phyloP scores from a whole-genome alignment of 2,888 invertebrate genomes.

The Galerucella pusilla region DNA sequence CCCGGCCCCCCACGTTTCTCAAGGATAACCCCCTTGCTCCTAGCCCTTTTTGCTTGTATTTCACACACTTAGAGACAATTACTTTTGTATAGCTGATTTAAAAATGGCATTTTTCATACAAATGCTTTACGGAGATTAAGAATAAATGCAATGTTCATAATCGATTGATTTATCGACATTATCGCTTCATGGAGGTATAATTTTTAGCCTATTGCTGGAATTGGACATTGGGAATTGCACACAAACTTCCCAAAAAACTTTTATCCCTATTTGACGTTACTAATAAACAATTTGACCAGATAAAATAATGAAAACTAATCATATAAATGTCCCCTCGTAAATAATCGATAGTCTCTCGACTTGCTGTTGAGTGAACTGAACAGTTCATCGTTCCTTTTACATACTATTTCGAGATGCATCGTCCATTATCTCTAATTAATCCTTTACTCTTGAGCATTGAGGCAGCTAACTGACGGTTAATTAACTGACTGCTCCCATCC shows the following conservation, averaged over 20 bases:
- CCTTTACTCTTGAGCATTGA: slow-evolving; percentile 55
- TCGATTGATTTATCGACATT: no score
- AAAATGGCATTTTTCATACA: no score
- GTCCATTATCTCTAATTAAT: slow-evolving; percentile 59
- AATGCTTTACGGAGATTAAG: no score
- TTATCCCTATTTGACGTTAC: no score
- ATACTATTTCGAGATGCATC: slow-evolving; percentile 43
- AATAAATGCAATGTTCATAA: no score
- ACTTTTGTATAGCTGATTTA: background rate
- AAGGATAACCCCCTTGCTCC: slow-evolving; percentile 51
- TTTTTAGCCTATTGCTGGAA: no score
- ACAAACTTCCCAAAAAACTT: no score
- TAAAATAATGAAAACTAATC: background rate
- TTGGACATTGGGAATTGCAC: no score
- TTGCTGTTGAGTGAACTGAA: background rate
- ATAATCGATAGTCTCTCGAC: slow-evolving; percentile 13
- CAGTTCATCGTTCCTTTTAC: slow-evolving; percentile 37
- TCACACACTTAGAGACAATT: background rate
- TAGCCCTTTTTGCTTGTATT: background rate
- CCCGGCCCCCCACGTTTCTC: slow-evolving; percentile 41
- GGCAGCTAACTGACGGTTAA: slow-evolving; percentile 58
- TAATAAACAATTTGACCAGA: no score
- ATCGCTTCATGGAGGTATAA: no score
- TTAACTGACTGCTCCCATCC: slow-evolving; percentile 57
- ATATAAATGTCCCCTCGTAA: slow-evolving; percentile 2